Evolutionary conservation across 1,140 invertebrate genomes (phyloP).

Genomic region (Trachymyrmex septentrionalis): DNA sequence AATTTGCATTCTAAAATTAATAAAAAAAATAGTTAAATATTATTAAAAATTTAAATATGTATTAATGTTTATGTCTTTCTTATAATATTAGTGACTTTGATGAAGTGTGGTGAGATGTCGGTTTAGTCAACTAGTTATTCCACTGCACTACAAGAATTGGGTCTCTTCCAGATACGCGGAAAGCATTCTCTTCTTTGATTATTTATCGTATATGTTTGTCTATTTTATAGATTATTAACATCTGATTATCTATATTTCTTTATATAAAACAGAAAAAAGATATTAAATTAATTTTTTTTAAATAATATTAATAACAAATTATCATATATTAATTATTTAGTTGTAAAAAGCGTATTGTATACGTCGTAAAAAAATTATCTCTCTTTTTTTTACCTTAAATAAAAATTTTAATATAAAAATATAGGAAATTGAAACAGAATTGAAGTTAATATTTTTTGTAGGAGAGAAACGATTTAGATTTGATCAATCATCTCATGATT

Average conservation of each 20-base stretch:
- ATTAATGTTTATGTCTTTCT: not conserved
- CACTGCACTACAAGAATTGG: slow-evolving; percentile 56
- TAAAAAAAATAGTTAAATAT: not conserved
- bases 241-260: not conserved
- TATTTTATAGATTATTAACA: not conserved
- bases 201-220: not conserved
- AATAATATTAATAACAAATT: not conserved
- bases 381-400: not conserved
- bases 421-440: not conserved
- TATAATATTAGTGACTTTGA: not conserved
- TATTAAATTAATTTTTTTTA: not conserved
- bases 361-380: not conserved
- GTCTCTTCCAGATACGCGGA: not conserved
- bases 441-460: not conserved
- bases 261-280: not conserved
- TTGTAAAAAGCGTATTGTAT: not conserved
- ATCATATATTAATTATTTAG: not conserved
- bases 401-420: too few relatives aligned
- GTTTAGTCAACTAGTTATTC: slow-evolving; percentile 56
- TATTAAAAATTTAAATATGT: not conserved
- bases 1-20: not conserved
- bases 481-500: not conserved
- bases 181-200: not conserved
- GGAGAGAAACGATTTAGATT: not conserved
- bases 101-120: slow-evolving; percentile 7